phyloP scores from a whole-genome alignment of 2,888 invertebrate genomes.

The Platycnemis pennipes region DNA sequence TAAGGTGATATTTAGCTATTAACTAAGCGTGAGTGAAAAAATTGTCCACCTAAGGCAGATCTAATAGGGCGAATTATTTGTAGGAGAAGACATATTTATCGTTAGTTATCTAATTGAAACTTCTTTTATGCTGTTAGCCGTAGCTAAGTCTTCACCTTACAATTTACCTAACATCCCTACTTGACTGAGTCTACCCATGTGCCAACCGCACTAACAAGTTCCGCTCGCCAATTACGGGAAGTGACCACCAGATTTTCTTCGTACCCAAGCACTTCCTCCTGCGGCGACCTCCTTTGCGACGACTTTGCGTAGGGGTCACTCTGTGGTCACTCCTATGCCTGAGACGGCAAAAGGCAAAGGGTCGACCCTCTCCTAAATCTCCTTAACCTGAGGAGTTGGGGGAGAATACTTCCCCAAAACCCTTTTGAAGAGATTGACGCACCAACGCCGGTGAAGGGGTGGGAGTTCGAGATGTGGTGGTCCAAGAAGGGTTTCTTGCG shows the following conservation, averaged over 20 bases:
- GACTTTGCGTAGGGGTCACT: constrained; percentile 45
- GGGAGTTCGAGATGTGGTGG: background rate
- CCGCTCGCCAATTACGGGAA: constrained; percentile 21
- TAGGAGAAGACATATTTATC: too few relatives aligned
- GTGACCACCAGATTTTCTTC: constrained; percentile 25
- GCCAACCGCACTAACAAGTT: constrained; percentile 40
- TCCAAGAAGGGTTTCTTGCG: constrained; percentile 48
- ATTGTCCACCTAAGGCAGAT: too few relatives aligned
- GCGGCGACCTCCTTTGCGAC: constrained; percentile 39
- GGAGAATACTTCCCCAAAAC: background rate
- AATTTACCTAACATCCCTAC: too few relatives aligned
- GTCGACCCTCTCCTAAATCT: background rate
- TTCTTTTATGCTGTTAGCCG: too few relatives aligned
- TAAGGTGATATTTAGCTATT: too few relatives aligned
- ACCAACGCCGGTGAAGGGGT: background rate
- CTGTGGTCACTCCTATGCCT: constrained; percentile 48
- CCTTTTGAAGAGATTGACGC: constrained; percentile 10
- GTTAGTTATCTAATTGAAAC: too few relatives aligned
- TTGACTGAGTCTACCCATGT: background rate
- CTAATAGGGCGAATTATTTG: too few relatives aligned
- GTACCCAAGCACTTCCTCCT: background rate
- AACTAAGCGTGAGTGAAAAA: too few relatives aligned
- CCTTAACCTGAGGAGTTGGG: background rate
- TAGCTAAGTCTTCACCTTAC: too few relatives aligned
- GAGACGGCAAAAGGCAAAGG: background rate